Evolutionary conservation across 2,888 invertebrate genomes (phyloP), one percentile per base, ranked within the genome.

Genomic region (Lithophane semibrunnea): DNA sequence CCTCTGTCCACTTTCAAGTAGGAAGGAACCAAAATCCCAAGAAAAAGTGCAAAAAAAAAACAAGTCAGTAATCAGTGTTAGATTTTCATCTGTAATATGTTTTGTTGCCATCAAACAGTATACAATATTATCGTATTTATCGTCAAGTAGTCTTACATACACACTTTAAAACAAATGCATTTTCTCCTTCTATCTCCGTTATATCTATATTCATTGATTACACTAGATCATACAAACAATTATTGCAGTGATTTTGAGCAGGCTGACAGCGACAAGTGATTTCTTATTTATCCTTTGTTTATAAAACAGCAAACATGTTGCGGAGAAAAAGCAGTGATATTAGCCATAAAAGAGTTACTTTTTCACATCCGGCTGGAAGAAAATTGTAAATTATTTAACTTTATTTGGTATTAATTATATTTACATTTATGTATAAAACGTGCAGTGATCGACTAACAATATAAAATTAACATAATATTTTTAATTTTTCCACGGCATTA

Each of bases 201-300:
- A 24, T 58, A 56, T 49, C 63, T 68, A 21, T 8, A n/a, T 66
- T 66, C 3, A 69, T 83, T 83, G 52, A 83, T 80, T 77, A 68
- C 42, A 60, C 65, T 79, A 79, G 47, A 69, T 68, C 77, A 69
- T n/a, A 54, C 10, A 69, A 42, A 29, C 56, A 58, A 63, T 42
- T 47, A 68, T 60, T 64, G 58, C 52, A 69, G 56, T 68, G 8
- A 47, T 82, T 68, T 54, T 18, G 13, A 47, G 52, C 42, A 12
- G 7, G 1, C 52, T 66, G 37, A n/a, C 1, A 21, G 47, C 37
- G 52, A 47, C 58, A 21, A 52, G 52, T 81, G 52, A 44, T n/a
- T 42, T 63, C 16, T 52, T 58, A 29, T 52, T 37, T 42, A 24
- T 42, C 5, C 1, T 44, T 52, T 78, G 24, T 21, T 52, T 2